Evolutionary conservation across 2,797 vertebrate genomes (phyloP).

Genomic region (Chaenodraco wilsoni): DNA sequence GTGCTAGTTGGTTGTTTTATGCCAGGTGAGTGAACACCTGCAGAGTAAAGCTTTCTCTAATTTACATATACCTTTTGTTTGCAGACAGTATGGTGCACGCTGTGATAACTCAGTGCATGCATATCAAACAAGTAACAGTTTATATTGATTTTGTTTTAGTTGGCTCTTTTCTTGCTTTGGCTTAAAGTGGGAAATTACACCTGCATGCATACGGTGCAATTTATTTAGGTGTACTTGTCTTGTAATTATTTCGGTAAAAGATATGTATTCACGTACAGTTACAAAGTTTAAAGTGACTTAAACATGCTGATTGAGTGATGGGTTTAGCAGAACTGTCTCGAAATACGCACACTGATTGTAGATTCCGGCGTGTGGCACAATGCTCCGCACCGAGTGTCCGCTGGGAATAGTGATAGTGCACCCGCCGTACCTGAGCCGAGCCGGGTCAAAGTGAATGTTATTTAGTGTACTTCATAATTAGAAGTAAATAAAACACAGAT

Average conservation of each 20-base stretch:
- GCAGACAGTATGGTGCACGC: background rate
- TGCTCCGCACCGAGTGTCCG: constrained; percentile 34
- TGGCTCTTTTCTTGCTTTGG: background rate
- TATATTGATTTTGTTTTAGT: background rate
- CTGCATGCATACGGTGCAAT: background rate
- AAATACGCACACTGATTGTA: constrained; percentile 11
- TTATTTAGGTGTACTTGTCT: background rate
- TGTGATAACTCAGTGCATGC: background rate
- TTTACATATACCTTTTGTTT: background rate
- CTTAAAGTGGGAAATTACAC: background rate
- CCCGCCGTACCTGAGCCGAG: constrained; percentile 9
- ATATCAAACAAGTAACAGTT: background rate
- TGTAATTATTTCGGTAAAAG: background rate
- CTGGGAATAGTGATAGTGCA: constrained; percentile 33
- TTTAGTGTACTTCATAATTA: background rate
- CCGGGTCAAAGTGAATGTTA: constrained; percentile 20
- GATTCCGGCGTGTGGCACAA: constrained; percentile 20
- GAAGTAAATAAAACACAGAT: background rate
- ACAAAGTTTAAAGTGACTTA: background rate
- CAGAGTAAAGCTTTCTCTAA: background rate
- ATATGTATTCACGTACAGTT: background rate
- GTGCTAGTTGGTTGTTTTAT: background rate
- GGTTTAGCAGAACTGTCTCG: background rate
- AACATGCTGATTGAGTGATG: background rate
- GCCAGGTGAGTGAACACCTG: background rate